phyloP scores from a whole-genome alignment of 92 coral and sea anemone species.

The Heliopora coerulea region DNA sequence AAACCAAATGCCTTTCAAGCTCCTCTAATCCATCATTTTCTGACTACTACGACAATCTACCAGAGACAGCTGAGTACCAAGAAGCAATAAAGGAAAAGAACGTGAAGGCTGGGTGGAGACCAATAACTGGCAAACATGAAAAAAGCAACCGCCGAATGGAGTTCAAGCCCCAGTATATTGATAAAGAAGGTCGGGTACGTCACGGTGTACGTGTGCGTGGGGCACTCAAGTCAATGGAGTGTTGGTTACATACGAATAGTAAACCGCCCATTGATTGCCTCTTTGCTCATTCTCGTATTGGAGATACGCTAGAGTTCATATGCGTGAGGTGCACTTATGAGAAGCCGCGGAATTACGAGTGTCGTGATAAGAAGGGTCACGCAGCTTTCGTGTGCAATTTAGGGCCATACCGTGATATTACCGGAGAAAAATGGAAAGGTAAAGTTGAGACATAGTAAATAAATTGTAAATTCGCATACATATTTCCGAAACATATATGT shows the following conservation, averaged over 20 bases:
- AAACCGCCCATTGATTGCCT: constrained; percentile 93
- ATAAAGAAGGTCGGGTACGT: constrained; percentile 90
- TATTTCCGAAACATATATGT: neutral
- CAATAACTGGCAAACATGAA: constrained; percentile 82
- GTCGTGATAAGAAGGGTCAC: constrained; percentile 87
- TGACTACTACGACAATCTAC: constrained; percentile 70
- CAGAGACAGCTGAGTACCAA: constrained; percentile 77
- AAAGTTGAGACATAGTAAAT: constrained; percentile 26
- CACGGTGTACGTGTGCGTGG: constrained; percentile 97
- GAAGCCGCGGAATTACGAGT: constrained; percentile 72
- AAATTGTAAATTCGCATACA: neutral
- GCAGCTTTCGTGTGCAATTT: constrained; percentile 82
- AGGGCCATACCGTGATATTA: constrained; percentile 84
- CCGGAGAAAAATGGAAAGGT: constrained; percentile 80
- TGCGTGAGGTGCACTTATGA: constrained; percentile 94
- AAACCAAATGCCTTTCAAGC: neutral
- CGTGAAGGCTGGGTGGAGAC: constrained; percentile 79
- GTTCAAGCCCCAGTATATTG: constrained; percentile 87
- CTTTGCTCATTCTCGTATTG: constrained; percentile 97
- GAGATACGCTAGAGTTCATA: constrained; percentile 95
- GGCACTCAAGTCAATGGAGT: constrained; percentile 95
- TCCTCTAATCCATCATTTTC: constrained; percentile 16
- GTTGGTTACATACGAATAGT: constrained; percentile 79
- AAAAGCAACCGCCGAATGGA: constrained; percentile 73
- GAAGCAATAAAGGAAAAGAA: constrained; percentile 70